phyloP scores from a whole-genome alignment of 2,113 vertebrate genomes.

The Myodes glareolus region DNA sequence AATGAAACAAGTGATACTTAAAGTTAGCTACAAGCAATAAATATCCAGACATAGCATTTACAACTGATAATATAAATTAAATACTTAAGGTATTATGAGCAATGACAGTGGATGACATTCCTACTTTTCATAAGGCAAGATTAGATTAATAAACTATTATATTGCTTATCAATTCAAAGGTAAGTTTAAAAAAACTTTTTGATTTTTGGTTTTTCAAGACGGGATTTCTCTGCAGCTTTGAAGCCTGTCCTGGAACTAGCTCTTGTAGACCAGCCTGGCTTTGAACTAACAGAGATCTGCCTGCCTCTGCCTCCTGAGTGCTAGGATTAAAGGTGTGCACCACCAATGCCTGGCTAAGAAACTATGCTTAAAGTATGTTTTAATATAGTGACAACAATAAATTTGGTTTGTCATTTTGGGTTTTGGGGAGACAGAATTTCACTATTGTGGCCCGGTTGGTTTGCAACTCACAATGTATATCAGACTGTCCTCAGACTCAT shows the following conservation, averaged over 20 bases:
- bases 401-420: neutral
- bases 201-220: no score
- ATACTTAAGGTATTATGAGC: neutral
- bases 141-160: neutral
- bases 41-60: neutral
- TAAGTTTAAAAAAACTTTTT: neutral
- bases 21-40: neutral
- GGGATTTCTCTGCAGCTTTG: no score
- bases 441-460: neutral
- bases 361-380: constrained; percentile 17
- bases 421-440: neutral
- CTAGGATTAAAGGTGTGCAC: no score
- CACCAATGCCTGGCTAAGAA: no score
- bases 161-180: neutral
- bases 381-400: neutral
- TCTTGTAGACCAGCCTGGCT: no score
- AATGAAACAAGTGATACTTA: neutral
- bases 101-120: neutral
- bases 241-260: no score
- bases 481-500: neutral
- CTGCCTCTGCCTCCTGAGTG: no score
- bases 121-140: constrained; percentile 2
- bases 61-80: neutral
- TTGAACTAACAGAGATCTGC: no score
- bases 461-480: neutral